These are phyloP conservation scores for Heliconius hermathena DNA, from an alignment of 1,140 invertebrate species.

Conservation along the genomic window DNA sequence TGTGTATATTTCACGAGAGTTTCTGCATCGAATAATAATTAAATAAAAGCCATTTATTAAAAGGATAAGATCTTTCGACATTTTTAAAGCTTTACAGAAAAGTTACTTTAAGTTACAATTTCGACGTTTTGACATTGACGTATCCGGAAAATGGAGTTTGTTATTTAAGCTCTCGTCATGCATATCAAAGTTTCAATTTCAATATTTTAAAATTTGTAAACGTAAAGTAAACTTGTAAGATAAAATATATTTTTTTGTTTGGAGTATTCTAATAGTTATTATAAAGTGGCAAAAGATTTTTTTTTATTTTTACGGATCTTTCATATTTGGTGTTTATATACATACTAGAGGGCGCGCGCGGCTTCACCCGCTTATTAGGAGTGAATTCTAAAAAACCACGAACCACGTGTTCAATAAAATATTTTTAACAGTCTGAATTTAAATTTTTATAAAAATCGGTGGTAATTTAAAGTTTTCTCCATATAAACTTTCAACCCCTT, in stretches of 20 bases:
- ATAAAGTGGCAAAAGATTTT: neutral
- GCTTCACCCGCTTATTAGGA: too few relatives aligned
- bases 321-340: too few relatives aligned
- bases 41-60: neutral
- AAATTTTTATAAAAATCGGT: too few relatives aligned
- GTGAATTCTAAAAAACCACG: too few relatives aligned
- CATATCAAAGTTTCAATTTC: neutral
- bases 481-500: too few relatives aligned
- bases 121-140: neutral
- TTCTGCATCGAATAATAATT: constrained; percentile 3
- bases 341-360: too few relatives aligned
- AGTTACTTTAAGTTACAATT: neutral
- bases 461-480: too few relatives aligned
- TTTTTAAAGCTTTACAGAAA: neutral
- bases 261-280: neutral
- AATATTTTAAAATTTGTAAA: neutral
- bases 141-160: neutral
- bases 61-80: neutral
- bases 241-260: too few relatives aligned
- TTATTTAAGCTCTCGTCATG: neutral
- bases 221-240: neutral
- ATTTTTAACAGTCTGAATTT: too few relatives aligned
- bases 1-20: neutral
- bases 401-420: too few relatives aligned
- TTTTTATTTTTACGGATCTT: too few relatives aligned